Base-by-base conservation (phyloP, 2,113 vertebrate genomes). In the Odontesthes bonariensis region DNA sequence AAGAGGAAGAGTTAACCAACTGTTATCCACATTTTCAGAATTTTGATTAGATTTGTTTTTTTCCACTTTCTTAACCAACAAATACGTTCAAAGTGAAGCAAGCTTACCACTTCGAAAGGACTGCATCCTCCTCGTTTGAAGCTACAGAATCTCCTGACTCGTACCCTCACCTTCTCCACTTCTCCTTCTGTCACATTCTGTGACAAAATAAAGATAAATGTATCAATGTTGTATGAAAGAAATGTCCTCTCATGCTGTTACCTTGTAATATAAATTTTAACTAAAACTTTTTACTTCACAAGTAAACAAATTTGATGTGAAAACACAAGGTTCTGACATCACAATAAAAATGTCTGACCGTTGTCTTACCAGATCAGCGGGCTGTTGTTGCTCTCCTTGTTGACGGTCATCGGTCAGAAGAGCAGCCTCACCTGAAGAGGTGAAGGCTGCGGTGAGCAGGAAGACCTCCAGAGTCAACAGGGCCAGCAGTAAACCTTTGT, bases 381-480 rank as follows among this genome's bases (percentile, higher is more conserved):
- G 11, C 9, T 2, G 35, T 20, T 20, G 27, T 5, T 31, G 63
- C 5, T 4, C 27, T 27, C 27, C 27, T 27, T 27, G 27, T 27
- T 27, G 27, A 27, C 27, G n/a, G 31, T 32, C 51, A 23, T 54
- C 42, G 5, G 0, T 17, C 13, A 0, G 0, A 49, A 11, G 16
- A 69, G 40, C 1, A 1, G 62, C 64, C 12, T 16, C 82, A 16
- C 76, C 47, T 40, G 55, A 8, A 8, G 35, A 38, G 35, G 2
- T 51, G 19, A 72, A 58, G 81, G 46, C 52, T 16, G 61, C 49
- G 60, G 73, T 52, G 69, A 91, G 42, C 79, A 92, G 80, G 33
- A 80, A 53, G 12, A 69, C 69, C 79, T 88, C 87, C 54, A 89
- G 73, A 47, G 47, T 65, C 52, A 92, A 23, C 54, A 92, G 22